Evolutionary conservation across 2,797 vertebrate species (phyloP), one percentile per base, ranked within the genome.

Genomic region (Sebastes itinus): DNA sequence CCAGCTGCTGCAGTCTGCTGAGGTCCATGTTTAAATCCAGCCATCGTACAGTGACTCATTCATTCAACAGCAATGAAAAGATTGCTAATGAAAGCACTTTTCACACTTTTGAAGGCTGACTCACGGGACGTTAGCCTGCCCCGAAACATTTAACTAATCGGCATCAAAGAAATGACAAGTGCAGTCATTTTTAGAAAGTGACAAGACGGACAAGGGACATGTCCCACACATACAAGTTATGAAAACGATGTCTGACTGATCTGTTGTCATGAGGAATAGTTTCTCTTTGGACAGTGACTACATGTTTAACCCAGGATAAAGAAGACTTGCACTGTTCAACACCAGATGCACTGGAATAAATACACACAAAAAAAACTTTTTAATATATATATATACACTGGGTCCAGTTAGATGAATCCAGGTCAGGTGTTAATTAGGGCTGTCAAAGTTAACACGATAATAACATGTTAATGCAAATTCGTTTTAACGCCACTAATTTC

Each of bases 1-100:
- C 33, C 42, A 77, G 78, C 80, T 83, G 73, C 78, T 79, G 66
- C 61, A 58, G 59, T 70, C 38, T 81, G 78, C 76, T 69, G 83
- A 86, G 49, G 14, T 80, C 32, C 32, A 56, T 20, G 28, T 78
- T 25, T 54, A 70, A 83, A 83, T 71, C 7, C 9, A 72, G 49
- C 25, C 60, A 65, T 76, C 59, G 12, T 2, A 52, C 33, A 65
- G 12, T 52, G 73, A 87, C 23, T 90, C 86, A 84, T 55, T 85
- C 25, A 80, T 78, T 80, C 66, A 83, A 65, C 22, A 23, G 54
- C 12, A 38, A 66, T 4, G 5, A 64, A 23, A 12, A 84, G 65
- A 13, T 12, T 22, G 60, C 27, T 27, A 62, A 70, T 70, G 22
- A 84, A 67, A 78, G 76, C 49, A 56, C 13, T 71, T 42, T 42